A percentile compares a stretch with the other conserved stretches of the same genome.
These are phyloP conservation scores for Apodemia hepburni DNA, from an alignment of 2,888 invertebrate species.

Conservation along the genomic window DNA sequence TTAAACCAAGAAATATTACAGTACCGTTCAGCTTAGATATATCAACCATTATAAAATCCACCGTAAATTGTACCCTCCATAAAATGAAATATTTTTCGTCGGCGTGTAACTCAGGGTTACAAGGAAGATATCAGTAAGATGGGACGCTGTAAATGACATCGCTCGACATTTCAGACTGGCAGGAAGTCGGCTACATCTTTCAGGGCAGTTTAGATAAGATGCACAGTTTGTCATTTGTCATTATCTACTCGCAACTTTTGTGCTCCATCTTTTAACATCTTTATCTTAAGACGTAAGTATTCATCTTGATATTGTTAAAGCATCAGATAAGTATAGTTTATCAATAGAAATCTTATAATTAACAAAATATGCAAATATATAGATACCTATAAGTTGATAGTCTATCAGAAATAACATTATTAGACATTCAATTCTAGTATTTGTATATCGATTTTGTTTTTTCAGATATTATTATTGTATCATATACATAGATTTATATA, in stretches of 20 bases:
- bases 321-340: too few species aligned
- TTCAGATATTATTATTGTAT: too few species aligned
- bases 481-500: too few species aligned
- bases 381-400: too few species aligned
- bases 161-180: conserved; percentile 50
- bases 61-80: conserved; percentile 21
- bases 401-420: too few species aligned
- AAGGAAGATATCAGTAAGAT: conserved; percentile 47
- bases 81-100: conserved; percentile 45
- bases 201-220: conserved; percentile 52
- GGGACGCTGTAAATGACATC: conserved; percentile 54
- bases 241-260: conserved; percentile 7
- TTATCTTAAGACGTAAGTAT: neutral
- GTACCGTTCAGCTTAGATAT: neutral
- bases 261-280: neutral
- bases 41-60: neutral
- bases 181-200: conserved; percentile 54
- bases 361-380: too few species aligned
- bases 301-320: neutral
- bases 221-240: conserved; percentile 42
- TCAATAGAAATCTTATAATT: too few species aligned
- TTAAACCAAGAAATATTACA: neutral
- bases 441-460: too few species aligned
- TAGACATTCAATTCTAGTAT: too few species aligned
- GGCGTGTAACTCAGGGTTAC: conserved; percentile 40